phyloP scores from a whole-genome alignment of 2,888 invertebrate species.

The Saturnia pavonia region DNA sequence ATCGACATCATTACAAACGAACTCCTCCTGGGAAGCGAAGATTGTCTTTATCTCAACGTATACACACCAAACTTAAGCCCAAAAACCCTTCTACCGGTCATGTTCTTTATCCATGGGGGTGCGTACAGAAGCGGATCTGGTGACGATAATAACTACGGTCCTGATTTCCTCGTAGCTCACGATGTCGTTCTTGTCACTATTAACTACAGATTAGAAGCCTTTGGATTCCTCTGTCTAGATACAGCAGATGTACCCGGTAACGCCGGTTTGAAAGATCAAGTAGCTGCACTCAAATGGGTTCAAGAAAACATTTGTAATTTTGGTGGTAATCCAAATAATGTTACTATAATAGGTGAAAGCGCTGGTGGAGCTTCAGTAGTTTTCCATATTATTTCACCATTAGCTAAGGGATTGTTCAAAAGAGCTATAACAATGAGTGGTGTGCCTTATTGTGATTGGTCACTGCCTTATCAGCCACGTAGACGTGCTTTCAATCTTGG shows the following conservation, averaged over 20 bases:
- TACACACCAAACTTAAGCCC: slow-evolving; percentile 45
- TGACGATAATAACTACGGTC: slow-evolving; percentile 44
- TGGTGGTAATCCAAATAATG: slow-evolving; percentile 50
- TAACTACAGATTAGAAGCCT: slow-evolving; percentile 50
- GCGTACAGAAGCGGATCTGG: slow-evolving; percentile 51
- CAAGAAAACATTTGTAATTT: slow-evolving; percentile 46
- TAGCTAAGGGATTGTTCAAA: slow-evolving; percentile 50
- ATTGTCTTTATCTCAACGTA: slow-evolving; percentile 56
- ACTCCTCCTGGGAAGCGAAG: slow-evolving; percentile 44
- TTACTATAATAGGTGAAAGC: slow-evolving; percentile 56
- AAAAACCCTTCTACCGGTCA: slow-evolving; percentile 42
- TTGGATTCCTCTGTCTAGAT: slow-evolving; percentile 50
- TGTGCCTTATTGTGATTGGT: slow-evolving; percentile 49
- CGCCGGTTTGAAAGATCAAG: slow-evolving; percentile 54
- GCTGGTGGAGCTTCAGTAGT: slow-evolving; percentile 46
- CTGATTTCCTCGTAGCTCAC: slow-evolving; percentile 50
- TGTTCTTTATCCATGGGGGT: slow-evolving; percentile 59
- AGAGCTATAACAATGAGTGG: slow-evolving; percentile 52
- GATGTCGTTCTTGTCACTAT: slow-evolving; percentile 52
- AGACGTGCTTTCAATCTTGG: slow-evolving; percentile 50
- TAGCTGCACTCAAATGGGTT: slow-evolving; percentile 49
- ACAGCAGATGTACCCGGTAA: slow-evolving; percentile 53
- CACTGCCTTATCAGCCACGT: slow-evolving; percentile 39
- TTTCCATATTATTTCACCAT: slow-evolving; percentile 47
- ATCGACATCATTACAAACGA: slow-evolving; percentile 37